Evolutionary conservation across 2,888 invertebrate species (phyloP), one percentile per base, ranked within the genome.

Genomic region (Mylabris sibirica): DNA sequence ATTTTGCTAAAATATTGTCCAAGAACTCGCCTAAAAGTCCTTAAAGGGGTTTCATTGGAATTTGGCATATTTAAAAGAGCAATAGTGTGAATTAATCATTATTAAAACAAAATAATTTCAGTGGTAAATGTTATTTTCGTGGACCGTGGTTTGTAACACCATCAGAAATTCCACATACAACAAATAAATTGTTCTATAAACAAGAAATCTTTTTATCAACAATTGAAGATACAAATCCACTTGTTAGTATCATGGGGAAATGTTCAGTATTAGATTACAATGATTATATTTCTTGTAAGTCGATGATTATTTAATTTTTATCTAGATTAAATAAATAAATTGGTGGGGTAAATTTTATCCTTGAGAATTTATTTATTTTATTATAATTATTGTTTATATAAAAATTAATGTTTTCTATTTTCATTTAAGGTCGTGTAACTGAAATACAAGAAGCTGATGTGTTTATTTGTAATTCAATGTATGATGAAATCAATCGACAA

Each of bases 91-190:
- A 30, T 30, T 35, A 11, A 6, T 9, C 11, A 9, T 35, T 1
- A 0, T 6, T 11, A 35, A 35, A 35, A 34, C 34, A 9, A 35
- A 35, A n/a, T 4, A 30, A 30, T 88, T 89, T 38, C 84, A 95
- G 95, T 80, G 96, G 94, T 63, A 93, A 94, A 82, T 93, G 94
- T 65, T 97, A 92, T 83, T 96, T 99, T 86, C 94, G 94, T 72
- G 99, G 99, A 0, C 96, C 98, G 0, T 96, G 96, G 92, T 90
- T 98, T 75, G 90, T 98, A 65, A 90, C 94, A 62, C 96, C 98
- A 0, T 88, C 90, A 1, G 98, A 98, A 84, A 92, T 97, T 14
- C 91, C 93, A 12, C 93, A 94, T 79, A 88, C 93, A 4, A 90
- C 93, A 11, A 91, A 89, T 22, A 86, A 91, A 86, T 88, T 94